These are phyloP conservation scores for Periparus ater DNA, from an alignment of 2,797 vertebrate species.

Conservation along the genomic window DNA sequence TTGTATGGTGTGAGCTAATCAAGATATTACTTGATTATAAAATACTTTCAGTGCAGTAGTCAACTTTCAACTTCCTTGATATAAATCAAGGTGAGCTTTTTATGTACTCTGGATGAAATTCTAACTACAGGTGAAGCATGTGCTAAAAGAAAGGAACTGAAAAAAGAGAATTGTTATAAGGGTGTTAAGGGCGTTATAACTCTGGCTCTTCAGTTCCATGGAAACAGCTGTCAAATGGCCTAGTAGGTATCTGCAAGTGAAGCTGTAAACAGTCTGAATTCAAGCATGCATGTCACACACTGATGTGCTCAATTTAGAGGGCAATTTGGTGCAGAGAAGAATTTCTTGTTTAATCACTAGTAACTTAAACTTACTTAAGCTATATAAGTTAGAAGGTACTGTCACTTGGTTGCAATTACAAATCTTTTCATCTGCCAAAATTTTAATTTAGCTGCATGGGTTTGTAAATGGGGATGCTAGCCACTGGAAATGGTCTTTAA, in stretches of 20 bases:
- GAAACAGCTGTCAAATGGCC: not conserved
- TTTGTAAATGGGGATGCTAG: not conserved
- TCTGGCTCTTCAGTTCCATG: not conserved
- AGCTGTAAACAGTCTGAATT: not conserved
- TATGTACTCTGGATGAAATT: not conserved
- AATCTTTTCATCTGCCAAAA: not conserved
- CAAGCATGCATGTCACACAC: not conserved
- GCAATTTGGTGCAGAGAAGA: not conserved
- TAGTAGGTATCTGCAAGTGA: not conserved
- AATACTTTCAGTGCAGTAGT: not conserved
- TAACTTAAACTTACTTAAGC: constrained; percentile 3
- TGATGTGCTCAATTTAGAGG: not conserved
- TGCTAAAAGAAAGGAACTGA: not conserved
- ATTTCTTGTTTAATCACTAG: not conserved
- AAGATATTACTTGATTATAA: not conserved
- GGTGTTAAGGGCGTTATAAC: no score
- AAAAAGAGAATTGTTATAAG: not conserved
- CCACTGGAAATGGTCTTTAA: not conserved
- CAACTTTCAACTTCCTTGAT: constrained; percentile 19
- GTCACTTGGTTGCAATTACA: not conserved
- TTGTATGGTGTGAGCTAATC: not conserved
- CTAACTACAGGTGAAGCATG: not conserved
- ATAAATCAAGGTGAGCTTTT: constrained; percentile 11
- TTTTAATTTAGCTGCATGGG: not conserved
- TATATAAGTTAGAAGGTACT: not conserved